phyloP scores from a whole-genome alignment of 1,140 invertebrate species.

The Brachionus plicatilis region DNA sequence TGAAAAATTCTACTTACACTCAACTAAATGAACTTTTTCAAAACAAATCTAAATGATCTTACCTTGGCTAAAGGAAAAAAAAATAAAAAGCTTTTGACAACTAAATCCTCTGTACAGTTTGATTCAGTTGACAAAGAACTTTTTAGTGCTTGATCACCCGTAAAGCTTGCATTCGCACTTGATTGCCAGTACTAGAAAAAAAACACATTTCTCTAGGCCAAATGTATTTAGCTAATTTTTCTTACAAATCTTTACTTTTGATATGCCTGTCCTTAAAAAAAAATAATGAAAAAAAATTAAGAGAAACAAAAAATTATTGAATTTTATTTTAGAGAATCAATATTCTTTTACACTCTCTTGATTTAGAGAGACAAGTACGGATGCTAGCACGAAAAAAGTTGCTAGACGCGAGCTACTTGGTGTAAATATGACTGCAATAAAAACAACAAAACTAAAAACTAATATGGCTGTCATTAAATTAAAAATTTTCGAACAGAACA shows the following conservation, averaged over 20 bases:
- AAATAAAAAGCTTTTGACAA: neutral
- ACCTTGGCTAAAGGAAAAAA: neutral
- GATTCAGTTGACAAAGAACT: neutral
- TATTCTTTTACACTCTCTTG: neutral
- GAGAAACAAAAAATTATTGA: neutral
- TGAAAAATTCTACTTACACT: too few species aligned
- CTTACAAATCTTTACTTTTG: neutral
- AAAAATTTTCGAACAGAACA: neutral
- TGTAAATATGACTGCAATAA: neutral
- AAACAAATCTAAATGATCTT: neutral
- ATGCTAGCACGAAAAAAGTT: neutral
- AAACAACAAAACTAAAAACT: neutral
- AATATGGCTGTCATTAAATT: conserved; percentile 38
- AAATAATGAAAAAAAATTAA: neutral
- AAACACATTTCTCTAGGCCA: too few species aligned
- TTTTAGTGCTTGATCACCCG: neutral
- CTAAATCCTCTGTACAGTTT: neutral
- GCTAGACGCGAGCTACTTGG: neutral
- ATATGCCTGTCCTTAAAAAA: neutral
- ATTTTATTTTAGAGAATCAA: neutral
- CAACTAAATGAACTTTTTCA: neutral
- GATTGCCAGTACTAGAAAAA: neutral
- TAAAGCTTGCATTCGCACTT: neutral
- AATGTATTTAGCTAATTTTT: neutral
- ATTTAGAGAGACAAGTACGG: neutral